A percentile compares a stretch with the other conserved stretches of the same genome.
Evolutionary conservation across 2,113 vertebrate species (phyloP).

Genomic region (Reinhardtius hippoglossoides): DNA sequence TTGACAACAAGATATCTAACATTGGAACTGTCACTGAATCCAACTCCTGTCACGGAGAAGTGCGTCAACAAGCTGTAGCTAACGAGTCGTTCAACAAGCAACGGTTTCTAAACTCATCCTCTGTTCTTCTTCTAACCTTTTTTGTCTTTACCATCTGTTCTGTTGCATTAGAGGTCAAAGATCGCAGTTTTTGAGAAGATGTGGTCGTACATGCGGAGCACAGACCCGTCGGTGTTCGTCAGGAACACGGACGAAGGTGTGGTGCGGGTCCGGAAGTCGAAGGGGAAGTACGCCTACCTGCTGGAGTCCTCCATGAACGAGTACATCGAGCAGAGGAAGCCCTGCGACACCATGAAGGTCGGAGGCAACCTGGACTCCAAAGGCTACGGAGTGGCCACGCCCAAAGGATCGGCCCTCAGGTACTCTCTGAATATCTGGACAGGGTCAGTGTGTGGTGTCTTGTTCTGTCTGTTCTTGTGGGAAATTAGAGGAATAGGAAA

Average conservation of each 20-base stretch:
- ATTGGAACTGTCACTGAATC: no score
- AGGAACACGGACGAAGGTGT: slow-evolving; percentile 95
- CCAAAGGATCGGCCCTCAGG: slow-evolving; percentile 96
- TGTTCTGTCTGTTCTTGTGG: slow-evolving; percentile 27
- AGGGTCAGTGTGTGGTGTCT: background rate
- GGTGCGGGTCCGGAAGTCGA: slow-evolving; percentile 92
- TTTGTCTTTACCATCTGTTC: background rate
- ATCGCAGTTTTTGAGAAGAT: slow-evolving; percentile 99
- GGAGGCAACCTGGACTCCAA: slow-evolving; percentile 99
- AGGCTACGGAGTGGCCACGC: slow-evolving; percentile 97
- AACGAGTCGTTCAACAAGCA: no score
- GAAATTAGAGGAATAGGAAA: background rate
- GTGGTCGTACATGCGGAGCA: slow-evolving; percentile 99
- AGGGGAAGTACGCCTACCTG: slow-evolving; percentile 98
- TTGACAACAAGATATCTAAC: no score
- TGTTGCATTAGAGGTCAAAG: slow-evolving; percentile 89
- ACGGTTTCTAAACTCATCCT: no score
- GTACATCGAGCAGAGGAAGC: slow-evolving; percentile 97
- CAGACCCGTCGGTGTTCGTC: slow-evolving; percentile 95
- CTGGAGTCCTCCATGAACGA: slow-evolving; percentile 99
- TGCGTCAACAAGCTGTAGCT: no score
- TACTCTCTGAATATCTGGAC: slow-evolving; percentile 65
- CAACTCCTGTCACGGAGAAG: no score
- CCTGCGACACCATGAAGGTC: slow-evolving; percentile 99
- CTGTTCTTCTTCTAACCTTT: no score